Evolutionary conservation across 2,888 invertebrate species (phyloP).

Genomic region (Erebia aethiops): DNA sequence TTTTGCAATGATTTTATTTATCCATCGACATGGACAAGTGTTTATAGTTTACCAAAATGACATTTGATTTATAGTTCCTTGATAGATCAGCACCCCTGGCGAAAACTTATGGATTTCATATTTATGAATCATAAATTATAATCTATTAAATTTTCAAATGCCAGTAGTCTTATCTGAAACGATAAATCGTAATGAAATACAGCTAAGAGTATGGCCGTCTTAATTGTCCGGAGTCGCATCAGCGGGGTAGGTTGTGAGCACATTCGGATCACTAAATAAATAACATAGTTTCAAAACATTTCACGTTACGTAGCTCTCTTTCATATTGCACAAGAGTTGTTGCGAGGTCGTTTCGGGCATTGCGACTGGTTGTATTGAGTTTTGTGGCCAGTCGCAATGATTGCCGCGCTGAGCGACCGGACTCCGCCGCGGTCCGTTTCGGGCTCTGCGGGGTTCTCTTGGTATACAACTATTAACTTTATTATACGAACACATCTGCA

Average conservation of each 20-base stretch:
- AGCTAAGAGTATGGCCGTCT: background rate
- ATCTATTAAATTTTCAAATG: too few species aligned
- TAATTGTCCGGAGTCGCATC: constrained; percentile 22
- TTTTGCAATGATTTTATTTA: too few species aligned
- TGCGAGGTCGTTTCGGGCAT: constrained; percentile 11
- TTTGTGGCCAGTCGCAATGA: background rate
- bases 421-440: background rate
- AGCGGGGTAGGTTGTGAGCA: constrained; percentile 21
- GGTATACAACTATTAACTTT: constrained; percentile 22
- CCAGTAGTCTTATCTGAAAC: background rate
- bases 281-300: constrained; percentile 7
- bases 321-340: constrained; percentile 15
- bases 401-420: constrained; percentile 14
- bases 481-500: constrained; percentile 21
- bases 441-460: constrained; percentile 6
- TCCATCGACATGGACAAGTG: too few species aligned
- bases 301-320: constrained; percentile 11
- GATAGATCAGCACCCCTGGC: too few species aligned
- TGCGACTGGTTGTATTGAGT: background rate
- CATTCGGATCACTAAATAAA: constrained; percentile 13
- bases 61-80: too few species aligned
- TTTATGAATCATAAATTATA: too few species aligned
- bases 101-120: too few species aligned
- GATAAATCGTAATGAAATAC: background rate
- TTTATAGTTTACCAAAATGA: too few species aligned